A percentile compares a stretch with the other conserved stretches of the same genome.
These are phyloP conservation scores for Bostrychus sinensis DNA, from an alignment of 2,113 vertebrate genomes.

Conservation along the genomic window DNA sequence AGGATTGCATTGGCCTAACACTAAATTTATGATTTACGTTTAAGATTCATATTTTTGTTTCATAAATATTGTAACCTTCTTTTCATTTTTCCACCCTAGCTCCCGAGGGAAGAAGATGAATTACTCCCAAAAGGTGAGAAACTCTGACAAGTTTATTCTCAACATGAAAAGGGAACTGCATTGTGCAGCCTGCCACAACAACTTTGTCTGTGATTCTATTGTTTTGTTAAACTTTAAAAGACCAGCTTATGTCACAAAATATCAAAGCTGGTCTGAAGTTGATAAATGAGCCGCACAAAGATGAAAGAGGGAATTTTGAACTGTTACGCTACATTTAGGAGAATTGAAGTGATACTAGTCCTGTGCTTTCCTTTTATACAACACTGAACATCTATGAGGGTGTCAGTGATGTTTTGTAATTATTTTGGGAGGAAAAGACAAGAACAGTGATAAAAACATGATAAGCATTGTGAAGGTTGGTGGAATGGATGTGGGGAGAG, in stretches of 20 bases:
- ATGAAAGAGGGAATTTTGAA: background rate
- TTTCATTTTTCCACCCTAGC: background rate
- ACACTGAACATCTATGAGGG: background rate
- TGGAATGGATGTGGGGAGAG: background rate
- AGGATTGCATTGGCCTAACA: background rate
- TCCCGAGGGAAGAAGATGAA: conserved; percentile 30
- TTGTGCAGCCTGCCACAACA: conserved; percentile 11
- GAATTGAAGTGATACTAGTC: conserved; percentile 1
- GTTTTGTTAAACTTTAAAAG: conserved; percentile 1
- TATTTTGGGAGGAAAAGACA: conserved; percentile 16
- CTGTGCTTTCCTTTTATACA: conserved; percentile 21
- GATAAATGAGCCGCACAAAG: background rate
- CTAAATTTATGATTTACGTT: background rate
- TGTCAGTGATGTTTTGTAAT: conserved; percentile 32
- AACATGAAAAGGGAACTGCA: conserved; percentile 6
- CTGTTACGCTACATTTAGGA: background rate
- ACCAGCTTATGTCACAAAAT: background rate
- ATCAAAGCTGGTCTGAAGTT: background rate
- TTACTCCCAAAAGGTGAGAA: conserved; percentile 15
- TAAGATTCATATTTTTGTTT: background rate
- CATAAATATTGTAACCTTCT: background rate
- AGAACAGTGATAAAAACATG: conserved; percentile 6
- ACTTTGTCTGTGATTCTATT: conserved; percentile 21
- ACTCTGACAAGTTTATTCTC: conserved; percentile 14
- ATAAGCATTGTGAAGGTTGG: background rate